Base-by-base conservation (phyloP, 1,140 invertebrate genomes). In the Pteromalus puparum region DNA sequence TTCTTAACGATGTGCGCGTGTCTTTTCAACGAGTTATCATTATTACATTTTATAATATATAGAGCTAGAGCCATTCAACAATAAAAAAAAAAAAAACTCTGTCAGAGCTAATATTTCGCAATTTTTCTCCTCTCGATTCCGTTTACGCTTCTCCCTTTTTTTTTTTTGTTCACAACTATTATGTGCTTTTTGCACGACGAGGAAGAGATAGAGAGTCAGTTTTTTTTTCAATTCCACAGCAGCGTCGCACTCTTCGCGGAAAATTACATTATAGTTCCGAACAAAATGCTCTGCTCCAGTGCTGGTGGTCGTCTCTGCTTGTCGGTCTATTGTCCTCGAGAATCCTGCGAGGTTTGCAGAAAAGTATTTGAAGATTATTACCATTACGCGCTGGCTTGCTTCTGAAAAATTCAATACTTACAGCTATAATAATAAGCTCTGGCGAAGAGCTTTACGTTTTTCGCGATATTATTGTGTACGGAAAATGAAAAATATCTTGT, bases 281-380 rank as follows among this genome's bases (percentile, higher is more conserved):
- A 78, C 24, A 77, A 83, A 83, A 77, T 83, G 67, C 68, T 0
- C 30, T 34, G 24, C 28, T 65, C 21, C 38, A 48, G 15, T 26
- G 46, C 21, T 21, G 10, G 1, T n/a, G 42, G 30, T 46, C 65
- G 3, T 75, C 38, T 24, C 21, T 26, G 9, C 0, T 21, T 38
- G n/a, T 46, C 65, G 21, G 21, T 75, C 42, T n/a, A 83, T 77
- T 77, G 65, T 77, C 18, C 65, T 53, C 24, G 24, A 42, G 34
- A 77, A 77, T 77, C 74, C 73, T 53, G 74, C 38, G 18, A 34
- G 18, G 21, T 48, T 83, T 76, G 73, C 81, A 61, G 18, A 77
- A 78, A 83, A 77, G 34, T 83, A 70, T 77, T 68, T 53, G 24
- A 70, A 70, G 53, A 74, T 73, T 81, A 38, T 74, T 38, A 42